phyloP scores from a whole-genome alignment of 2,888 invertebrate genomes.

The Diplolepis rosae region DNA sequence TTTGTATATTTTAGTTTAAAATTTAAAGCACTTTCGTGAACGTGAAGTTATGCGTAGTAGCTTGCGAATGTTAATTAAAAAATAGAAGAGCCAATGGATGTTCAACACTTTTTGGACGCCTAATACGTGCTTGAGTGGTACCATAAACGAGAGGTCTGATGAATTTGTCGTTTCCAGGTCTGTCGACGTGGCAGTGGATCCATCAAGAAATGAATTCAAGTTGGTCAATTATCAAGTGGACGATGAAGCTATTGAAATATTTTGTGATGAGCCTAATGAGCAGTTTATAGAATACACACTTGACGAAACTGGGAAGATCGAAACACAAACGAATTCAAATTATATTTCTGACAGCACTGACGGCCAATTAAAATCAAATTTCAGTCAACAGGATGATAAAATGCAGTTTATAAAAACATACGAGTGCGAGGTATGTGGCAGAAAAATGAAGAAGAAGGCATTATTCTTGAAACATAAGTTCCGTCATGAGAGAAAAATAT shows the following conservation, averaged over 20 bases:
- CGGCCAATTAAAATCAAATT: background rate
- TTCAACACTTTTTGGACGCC: background rate
- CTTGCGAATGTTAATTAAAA: background rate
- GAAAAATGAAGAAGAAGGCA: conserved; percentile 51
- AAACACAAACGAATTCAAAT: conserved; percentile 13
- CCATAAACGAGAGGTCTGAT: conserved; percentile 40
- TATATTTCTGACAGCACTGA: conserved; percentile 7
- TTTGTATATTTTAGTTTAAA: background rate
- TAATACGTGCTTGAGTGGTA: background rate
- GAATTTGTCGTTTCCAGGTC: conserved; percentile 54
- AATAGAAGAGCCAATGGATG: background rate
- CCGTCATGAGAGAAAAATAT: conserved; percentile 50
- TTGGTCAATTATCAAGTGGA: conserved; percentile 15
- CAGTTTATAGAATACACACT: conserved; percentile 37
- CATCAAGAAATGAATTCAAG: conserved; percentile 24
- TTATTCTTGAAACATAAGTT: conserved; percentile 54
- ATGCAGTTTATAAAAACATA: conserved; percentile 40
- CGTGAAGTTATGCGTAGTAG: background rate
- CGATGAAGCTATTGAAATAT: conserved; percentile 31
- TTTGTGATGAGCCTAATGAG: conserved; percentile 27
- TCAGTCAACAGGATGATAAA: conserved; percentile 4
- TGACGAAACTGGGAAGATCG: conserved; percentile 17
- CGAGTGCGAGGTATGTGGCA: conserved; percentile 58
- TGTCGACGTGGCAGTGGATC: conserved; percentile 31
- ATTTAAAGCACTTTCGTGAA: background rate